phyloP scores from a whole-genome alignment of 2,888 invertebrate species.

The Criorhina ranunculi region DNA sequence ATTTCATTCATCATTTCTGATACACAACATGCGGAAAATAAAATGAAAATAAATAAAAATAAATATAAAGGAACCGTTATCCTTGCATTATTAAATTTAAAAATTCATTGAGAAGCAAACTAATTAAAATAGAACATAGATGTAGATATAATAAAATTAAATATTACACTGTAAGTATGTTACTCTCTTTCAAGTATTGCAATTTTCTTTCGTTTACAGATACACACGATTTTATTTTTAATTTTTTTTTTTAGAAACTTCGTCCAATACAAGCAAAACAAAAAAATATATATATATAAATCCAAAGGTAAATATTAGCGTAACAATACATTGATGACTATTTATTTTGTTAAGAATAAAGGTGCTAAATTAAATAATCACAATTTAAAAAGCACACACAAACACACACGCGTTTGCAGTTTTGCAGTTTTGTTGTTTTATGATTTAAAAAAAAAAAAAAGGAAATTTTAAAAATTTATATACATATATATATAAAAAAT shows the following conservation, averaged over 20 bases:
- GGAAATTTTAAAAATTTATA: slow-evolving; percentile 29
- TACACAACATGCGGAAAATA: slow-evolving; percentile 37
- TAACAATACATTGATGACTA: slow-evolving; percentile 37
- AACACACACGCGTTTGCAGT: slow-evolving; percentile 41
- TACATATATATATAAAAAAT: slow-evolving; percentile 23
- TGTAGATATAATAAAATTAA: slow-evolving; percentile 55
- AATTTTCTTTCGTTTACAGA: slow-evolving; percentile 44
- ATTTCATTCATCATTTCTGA: slow-evolving; percentile 16
- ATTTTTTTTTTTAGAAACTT: slow-evolving; percentile 66
- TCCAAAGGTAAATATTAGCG: slow-evolving; percentile 25
- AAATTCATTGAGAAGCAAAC: slow-evolving; percentile 68
- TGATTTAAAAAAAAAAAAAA: slow-evolving; percentile 37
- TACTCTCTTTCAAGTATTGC: slow-evolving; percentile 31
- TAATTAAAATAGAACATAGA: slow-evolving; percentile 49
- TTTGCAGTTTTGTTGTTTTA: slow-evolving; percentile 54
- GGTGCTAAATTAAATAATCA: slow-evolving; percentile 71
- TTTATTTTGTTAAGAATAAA: slow-evolving; percentile 56
- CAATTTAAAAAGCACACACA: slow-evolving; percentile 45
- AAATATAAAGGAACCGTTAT: slow-evolving; percentile 67
- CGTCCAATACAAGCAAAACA: slow-evolving; percentile 61
- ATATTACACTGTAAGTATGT: slow-evolving; percentile 67
- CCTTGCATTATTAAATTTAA: slow-evolving; percentile 74
- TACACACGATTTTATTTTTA: slow-evolving; percentile 25
- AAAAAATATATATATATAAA: slow-evolving; percentile 22
- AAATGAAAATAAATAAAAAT: slow-evolving; percentile 31